Evolutionary conservation across 2,888 invertebrate species (phyloP).

Genomic region (Apamea anceps): DNA sequence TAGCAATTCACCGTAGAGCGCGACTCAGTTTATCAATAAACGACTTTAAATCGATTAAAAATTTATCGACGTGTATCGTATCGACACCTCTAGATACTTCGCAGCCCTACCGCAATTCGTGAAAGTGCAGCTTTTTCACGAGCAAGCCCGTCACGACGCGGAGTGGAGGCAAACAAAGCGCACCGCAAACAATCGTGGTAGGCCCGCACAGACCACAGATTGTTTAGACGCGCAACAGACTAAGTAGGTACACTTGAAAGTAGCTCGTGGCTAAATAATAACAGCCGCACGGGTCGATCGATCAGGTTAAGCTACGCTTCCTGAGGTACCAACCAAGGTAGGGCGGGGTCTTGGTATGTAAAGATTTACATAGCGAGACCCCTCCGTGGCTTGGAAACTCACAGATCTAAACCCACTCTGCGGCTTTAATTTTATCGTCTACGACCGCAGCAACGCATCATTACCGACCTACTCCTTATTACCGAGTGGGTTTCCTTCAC

Average conservation of each 20-base stretch:
- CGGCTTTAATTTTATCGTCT: neutral
- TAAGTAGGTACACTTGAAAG: neutral
- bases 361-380: too few species aligned
- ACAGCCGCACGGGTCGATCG: too few species aligned
- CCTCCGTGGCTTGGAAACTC: too few species aligned
- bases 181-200: constrained; percentile 77
- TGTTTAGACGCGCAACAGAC: constrained; percentile 22
- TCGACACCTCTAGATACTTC: constrained; percentile 15
- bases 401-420: neutral
- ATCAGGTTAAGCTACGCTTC: too few species aligned
- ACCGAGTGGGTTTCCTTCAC: constrained; percentile 60
- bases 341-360: too few species aligned
- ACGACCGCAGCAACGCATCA: constrained; percentile 3
- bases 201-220: constrained; percentile 39
- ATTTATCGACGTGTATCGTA: neutral
- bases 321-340: too few species aligned
- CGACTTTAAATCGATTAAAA: constrained; percentile 23
- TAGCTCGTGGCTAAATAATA: neutral
- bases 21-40: neutral
- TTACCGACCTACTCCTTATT: constrained; percentile 32
- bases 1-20: neutral
- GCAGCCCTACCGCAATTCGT: constrained; percentile 71
- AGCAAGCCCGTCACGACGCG: constrained; percentile 69
- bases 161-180: constrained; percentile 74
- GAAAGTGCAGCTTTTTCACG: constrained; percentile 85